Evolutionary conservation across 2,888 invertebrate genomes (phyloP), one percentile per base, ranked within the genome.

Genomic region (Atrina japonica): DNA sequence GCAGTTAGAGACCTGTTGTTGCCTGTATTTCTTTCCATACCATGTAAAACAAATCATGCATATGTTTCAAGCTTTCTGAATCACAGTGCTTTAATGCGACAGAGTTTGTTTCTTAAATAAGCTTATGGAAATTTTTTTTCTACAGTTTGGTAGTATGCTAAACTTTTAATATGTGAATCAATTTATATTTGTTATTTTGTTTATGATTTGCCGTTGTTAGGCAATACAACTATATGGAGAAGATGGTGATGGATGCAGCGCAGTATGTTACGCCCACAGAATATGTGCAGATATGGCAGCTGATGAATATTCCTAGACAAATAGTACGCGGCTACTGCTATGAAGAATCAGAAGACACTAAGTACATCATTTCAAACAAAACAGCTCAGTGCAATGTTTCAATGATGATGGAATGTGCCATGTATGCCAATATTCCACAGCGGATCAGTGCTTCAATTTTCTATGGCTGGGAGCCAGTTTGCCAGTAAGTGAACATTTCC

Each of bases 391-490:
- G 71, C 58, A 58, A 71, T 58, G 25, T 58, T 3, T 18, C 43
- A 23, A 60, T 41, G 18, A 56, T 63, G n/a, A 53, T 52, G 18
- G 7, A 52, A 6, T 71, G 71, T 71, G 56, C 45, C 5, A 25
- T 18, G 5, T 35, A 49, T 41, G 71, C 63, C 3, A 40, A 52
- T 18, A 49, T 71, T n/a, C 27, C 49, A 2, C 16, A 30, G 14
- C 55, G 56, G 30, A 58, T 71, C 18, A 25, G 41, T 21, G 41
- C 30, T 9, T 41, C 52, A 25, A 35, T 56, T 11, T 63, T 66
- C 45, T 66, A 66, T 56, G 71, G 71, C 35, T 49, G 53, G 58
- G n/a, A 66, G 21, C 63, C 63, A 45, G 63, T 66, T 41, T 71
- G 70, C 29, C 35, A 59, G 70, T 70, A 56, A 66, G 69, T 52